Evolutionary conservation across 2,797 vertebrate genomes (phyloP), one percentile per base, ranked within the genome.

Genomic region (Periophthalmus magnuspinnatus): DNA sequence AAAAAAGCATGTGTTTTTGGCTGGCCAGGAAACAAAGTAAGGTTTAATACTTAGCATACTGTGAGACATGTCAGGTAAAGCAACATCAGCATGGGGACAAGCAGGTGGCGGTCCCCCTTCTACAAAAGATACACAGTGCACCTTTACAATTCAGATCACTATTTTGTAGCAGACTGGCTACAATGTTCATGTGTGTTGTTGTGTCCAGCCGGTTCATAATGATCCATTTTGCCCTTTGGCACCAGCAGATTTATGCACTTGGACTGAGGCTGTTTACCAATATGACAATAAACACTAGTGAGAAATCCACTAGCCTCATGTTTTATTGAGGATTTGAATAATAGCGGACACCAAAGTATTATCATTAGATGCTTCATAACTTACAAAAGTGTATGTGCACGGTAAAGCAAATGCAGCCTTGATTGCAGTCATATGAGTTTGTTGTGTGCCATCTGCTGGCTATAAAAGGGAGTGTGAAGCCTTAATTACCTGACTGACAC

Each of bases 191-290:
- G 21, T 56, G 52, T 11, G 11, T n/a, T 24, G 16, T 19, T 45
- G 71, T 83, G 60, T 65, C 80, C 54, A 1, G 4, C 0, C 36
- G 65, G 67, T 72, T 74, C 11, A 54, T 38, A 75, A 67, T 19
- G 28, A 34, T 63, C 68, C 59, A 2, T 5, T 21, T 45, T 75
- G 21, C 68, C 8, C 5, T 36, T 75, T 67, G 57, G 34, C 38
- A 17, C 41, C 72, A 0, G 74, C 32, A 56, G 10, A 67, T 54
- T 52, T 17, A 68, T 59, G 13, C 21, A 41, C 41, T 22, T 19
- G 47, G 16, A 45, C 34, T 38, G 59, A 48, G 61, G 55, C 59
- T 71, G 22, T 55, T 68, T 59, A 45, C 13, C 9, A 33, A 67
- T n/a, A 38, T 9, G 47, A 58, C 28, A 58, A 32, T 17, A 24